These are phyloP conservation scores for Panthera tigris DNA, from an alignment of 2,113 vertebrate genomes.

Conservation along the genomic window DNA sequence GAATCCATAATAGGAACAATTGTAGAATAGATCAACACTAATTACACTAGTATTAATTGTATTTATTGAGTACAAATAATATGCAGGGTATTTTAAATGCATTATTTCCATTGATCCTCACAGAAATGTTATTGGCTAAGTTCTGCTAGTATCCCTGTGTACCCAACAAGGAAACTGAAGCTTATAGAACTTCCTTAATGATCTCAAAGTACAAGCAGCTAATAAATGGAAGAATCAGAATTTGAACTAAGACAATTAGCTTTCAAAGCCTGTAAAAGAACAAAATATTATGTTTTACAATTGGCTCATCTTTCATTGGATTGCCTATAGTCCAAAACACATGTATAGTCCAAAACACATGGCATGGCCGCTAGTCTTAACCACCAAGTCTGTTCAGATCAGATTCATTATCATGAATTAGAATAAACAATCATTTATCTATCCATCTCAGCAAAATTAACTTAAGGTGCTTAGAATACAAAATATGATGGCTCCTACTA, in stretches of 20 bases:
- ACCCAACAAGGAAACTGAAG: not conserved
- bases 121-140: not conserved
- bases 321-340: not conserved
- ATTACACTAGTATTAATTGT: not conserved
- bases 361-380: not conserved
- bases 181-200: not conserved
- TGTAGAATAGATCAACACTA: not conserved
- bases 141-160: not conserved
- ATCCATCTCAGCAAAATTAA: constrained; percentile 11
- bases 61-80: not conserved
- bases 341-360: not conserved
- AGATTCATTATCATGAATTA: constrained; percentile 42
- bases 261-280: not conserved
- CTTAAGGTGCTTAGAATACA: not conserved
- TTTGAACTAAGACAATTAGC: not conserved
- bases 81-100: not conserved
- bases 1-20: not conserved
- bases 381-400: not conserved
- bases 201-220: not conserved
- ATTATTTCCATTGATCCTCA: not conserved
- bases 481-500: not conserved
- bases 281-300: not conserved
- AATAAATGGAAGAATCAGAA: not conserved
- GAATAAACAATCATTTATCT: not conserved
- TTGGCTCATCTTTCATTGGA: constrained; percentile 1